These are phyloP conservation scores for Babyrousa celebensis DNA, from an alignment of 2,797 vertebrate species.

Conservation along the genomic window DNA sequence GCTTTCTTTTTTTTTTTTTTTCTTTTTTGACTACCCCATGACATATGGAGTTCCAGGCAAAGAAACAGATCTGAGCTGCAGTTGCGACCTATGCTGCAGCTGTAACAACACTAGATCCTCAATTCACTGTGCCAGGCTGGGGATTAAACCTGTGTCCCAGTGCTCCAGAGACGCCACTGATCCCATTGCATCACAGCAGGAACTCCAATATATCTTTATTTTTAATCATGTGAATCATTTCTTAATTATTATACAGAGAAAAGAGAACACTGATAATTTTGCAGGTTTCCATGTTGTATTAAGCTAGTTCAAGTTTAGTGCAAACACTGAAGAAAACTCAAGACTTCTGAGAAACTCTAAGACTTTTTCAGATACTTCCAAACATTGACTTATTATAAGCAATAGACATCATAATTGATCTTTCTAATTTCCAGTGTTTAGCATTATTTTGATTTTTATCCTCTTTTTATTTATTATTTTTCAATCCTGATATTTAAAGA, in stretches of 20 bases:
- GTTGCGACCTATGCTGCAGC: no score
- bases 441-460: constrained; percentile 19
- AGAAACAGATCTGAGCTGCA: no score
- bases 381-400: background rate
- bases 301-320: background rate
- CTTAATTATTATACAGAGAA: background rate
- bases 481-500: constrained; percentile 19
- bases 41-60: no score
- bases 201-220: background rate
- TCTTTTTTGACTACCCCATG: no score
- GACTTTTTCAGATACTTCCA: constrained; percentile 48
- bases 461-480: constrained; percentile 12
- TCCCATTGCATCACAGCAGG: no score
- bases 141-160: no score
- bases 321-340: constrained; percentile 30
- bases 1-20: no score
- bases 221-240: constrained; percentile 49
- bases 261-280: constrained; percentile 5
- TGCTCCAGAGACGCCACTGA: no score
- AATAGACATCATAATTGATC: background rate
- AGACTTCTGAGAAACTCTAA: background rate
- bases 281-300: constrained; percentile 20
- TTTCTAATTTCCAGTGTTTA: constrained; percentile 48
- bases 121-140: no score
- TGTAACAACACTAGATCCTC: no score